Percentiles rank a stretch among this genome's conserved stretches.
These are phyloP conservation scores for Leptarthrus brevirostris DNA, from an alignment of 2,888 invertebrate genomes.

Conservation along the genomic window DNA sequence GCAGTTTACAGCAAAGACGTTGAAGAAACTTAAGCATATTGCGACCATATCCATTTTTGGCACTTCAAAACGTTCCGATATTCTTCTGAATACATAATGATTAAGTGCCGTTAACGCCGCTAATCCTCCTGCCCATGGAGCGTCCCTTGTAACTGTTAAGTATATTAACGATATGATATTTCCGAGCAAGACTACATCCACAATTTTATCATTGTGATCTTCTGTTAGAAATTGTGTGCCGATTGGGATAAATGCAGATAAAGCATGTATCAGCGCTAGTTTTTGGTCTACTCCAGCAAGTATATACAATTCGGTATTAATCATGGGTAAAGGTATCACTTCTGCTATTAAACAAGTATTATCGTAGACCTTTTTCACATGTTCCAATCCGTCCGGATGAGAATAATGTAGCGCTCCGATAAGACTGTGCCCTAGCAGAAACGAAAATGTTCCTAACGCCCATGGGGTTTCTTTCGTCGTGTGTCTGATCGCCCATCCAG, in stretches of 20 bases:
- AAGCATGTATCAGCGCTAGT: slow-evolving; percentile 50
- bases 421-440: slow-evolving; percentile 52
- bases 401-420: slow-evolving; percentile 49
- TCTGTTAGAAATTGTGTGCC: slow-evolving; percentile 46
- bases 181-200: slow-evolving; percentile 52
- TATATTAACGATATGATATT: slow-evolving; percentile 54
- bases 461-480: slow-evolving; percentile 9
- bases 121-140: slow-evolving; percentile 55
- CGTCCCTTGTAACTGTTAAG: slow-evolving; percentile 52
- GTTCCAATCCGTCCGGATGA: slow-evolving; percentile 49
- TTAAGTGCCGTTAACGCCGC: slow-evolving; percentile 54
- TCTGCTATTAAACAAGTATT: slow-evolving; percentile 53
- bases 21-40: slow-evolving; percentile 56
- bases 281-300: slow-evolving; percentile 23
- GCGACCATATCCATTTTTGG: slow-evolving; percentile 55
- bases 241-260: slow-evolving; percentile 50
- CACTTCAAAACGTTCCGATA: slow-evolving; percentile 51
- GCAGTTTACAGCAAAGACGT: slow-evolving; percentile 54
- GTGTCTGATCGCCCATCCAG: slow-evolving; percentile 51
- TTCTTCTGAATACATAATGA: slow-evolving; percentile 53
- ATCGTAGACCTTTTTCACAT: slow-evolving; percentile 43
- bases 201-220: slow-evolving; percentile 23
- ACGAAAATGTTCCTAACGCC: slow-evolving; percentile 50
- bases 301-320: slow-evolving; percentile 54
- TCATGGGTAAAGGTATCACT: slow-evolving; percentile 53